phyloP scores from a whole-genome alignment of 2,888 invertebrate genomes.

The Ametastegia equiseti region DNA sequence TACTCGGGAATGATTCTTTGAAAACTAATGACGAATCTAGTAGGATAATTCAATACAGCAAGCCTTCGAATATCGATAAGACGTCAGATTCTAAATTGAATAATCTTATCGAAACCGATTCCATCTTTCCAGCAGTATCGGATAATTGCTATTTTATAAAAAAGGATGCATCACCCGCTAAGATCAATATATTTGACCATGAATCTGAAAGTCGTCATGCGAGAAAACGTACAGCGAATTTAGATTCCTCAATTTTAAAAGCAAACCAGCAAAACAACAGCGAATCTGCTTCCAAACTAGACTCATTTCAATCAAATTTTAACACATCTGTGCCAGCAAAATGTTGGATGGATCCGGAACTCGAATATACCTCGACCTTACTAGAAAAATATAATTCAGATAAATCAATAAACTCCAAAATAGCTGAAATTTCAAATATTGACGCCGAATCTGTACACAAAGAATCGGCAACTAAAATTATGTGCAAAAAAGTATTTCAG shows the following conservation, averaged over 20 bases:
- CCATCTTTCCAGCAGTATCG: slow-evolving; percentile 3
- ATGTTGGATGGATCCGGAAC: neutral
- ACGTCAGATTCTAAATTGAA: slow-evolving; percentile 19
- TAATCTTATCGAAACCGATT: slow-evolving; percentile 29
- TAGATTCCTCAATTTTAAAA: slow-evolving; percentile 15
- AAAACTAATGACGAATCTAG: slow-evolving; percentile 2
- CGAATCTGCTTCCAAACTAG: neutral
- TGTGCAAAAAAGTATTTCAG: slow-evolving; percentile 14
- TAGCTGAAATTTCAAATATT: slow-evolving; percentile 8
- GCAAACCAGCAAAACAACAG: neutral
- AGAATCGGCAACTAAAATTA: neutral
- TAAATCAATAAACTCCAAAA: slow-evolving; percentile 10
- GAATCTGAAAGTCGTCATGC: neutral
- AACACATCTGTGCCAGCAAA: neutral
- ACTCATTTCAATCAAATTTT: slow-evolving; percentile 27
- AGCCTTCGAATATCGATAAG: slow-evolving; percentile 21
- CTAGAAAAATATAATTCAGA: neutral
- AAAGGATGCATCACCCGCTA: slow-evolving; percentile 19
- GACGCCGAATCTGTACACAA: neutral
- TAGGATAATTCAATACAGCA: neutral
- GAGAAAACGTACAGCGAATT: slow-evolving; percentile 6
- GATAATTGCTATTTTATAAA: slow-evolving; percentile 33
- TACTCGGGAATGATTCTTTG: slow-evolving; percentile 13
- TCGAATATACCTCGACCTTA: slow-evolving; percentile 5
- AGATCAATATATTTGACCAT: slow-evolving; percentile 28